Evolutionary conservation across 2,797 vertebrate species (phyloP), one percentile per base, ranked within the genome.

Genomic region (Hydrolagus colliei): DNA sequence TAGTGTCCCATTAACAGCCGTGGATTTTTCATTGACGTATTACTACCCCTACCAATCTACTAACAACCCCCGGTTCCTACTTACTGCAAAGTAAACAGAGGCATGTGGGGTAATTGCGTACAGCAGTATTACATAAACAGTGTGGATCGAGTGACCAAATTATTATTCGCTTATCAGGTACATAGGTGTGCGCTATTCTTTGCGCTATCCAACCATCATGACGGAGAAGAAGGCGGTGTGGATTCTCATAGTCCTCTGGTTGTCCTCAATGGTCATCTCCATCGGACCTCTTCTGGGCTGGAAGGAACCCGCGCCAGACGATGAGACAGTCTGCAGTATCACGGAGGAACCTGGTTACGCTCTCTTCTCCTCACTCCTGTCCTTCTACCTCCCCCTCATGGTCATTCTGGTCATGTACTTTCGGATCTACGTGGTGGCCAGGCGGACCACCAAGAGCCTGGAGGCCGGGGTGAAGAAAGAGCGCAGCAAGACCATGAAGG

Each of bases 371-470:
- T 98, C 98, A 0, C 93, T 99, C 61, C 98, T 97, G 90, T 99
- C 98, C 72, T 99, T 99, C 94, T 99, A 99, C 92, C 91, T 99
- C 85, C 98, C 98, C 82, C 96, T 99, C 87, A 90, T 94, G 87
- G 95, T 99, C 91, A 97, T 99, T 88, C 93, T 99, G 86, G 92
- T 97, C 90, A 99, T 99, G 98, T 99, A 99, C 89, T 98, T 96
- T 88, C 93, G 96, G 89, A 96, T 99, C 72, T 99, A 99, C 0
- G 95, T 99, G 88, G 98, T 99, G 75, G 98, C 98, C 87, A 95
- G 97, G 85, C 90, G 98, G 90, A 98, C 97, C 89, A 99, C 97
- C 7, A 94, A 91, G 87, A 99, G 95, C 91, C 91, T 99, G 16
- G 97, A 99, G 89, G 98, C 97, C 0, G 98, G 98, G 4, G 96